Evolutionary conservation across 2,888 invertebrate species (phyloP).

Genomic region (Pachycephus smyrnensis): DNA sequence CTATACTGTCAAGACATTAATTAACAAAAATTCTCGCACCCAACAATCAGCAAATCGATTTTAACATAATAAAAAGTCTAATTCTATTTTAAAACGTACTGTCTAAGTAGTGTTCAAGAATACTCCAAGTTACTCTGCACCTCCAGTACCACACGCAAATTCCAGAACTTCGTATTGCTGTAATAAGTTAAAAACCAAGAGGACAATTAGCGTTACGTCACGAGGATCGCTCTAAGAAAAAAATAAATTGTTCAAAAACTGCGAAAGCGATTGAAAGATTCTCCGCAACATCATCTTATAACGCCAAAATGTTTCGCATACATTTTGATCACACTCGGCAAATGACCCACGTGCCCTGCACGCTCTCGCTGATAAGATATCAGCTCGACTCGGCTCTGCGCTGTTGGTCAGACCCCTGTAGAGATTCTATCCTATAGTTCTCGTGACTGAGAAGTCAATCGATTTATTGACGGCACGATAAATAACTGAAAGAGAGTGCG

Average conservation of each 20-base stretch:
- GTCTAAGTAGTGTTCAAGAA: not conserved
- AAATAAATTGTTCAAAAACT: not conserved
- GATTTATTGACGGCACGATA: not conserved
- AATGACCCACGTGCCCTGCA: slow-evolving; percentile 4
- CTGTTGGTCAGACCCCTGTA: not conserved
- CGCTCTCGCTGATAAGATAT: not conserved
- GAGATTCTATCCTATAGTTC: not conserved
- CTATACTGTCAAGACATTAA: no score
- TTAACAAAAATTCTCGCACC: not conserved
- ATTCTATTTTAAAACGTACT: not conserved
- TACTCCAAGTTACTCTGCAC: not conserved
- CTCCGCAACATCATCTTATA: not conserved
- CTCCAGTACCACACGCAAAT: not conserved
- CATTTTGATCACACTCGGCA: not conserved
- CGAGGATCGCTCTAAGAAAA: not conserved
- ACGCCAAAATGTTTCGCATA: not conserved
- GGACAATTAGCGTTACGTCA: no score
- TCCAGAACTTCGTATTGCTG: not conserved
- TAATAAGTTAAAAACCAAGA: not conserved
- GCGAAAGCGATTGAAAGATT: not conserved
- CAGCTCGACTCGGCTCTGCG: not conserved
- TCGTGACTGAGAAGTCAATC: not conserved
- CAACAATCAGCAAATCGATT: not conserved
- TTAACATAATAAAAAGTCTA: not conserved
- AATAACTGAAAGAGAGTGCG: not conserved